These are phyloP conservation scores for Eleginops maclovinus DNA, from an alignment of 2,113 vertebrate genomes.

Conservation along the genomic window DNA sequence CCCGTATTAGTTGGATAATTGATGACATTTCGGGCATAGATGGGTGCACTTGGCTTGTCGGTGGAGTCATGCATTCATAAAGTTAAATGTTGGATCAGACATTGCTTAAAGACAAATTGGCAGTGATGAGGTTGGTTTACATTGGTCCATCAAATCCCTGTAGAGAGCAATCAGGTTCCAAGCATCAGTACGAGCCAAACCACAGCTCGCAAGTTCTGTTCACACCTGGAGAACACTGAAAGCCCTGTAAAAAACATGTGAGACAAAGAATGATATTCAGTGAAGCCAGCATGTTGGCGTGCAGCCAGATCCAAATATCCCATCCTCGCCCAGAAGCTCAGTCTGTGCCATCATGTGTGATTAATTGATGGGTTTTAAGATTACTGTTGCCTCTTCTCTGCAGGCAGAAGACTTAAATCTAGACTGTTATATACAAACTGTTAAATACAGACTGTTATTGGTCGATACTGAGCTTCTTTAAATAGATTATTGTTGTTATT, in stretches of 20 bases:
- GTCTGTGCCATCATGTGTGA: conserved; percentile 5
- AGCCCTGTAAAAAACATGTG: not conserved
- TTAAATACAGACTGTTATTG: not conserved
- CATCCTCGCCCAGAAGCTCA: not conserved
- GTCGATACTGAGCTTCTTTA: too few species aligned
- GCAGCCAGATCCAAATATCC: conserved; percentile 5
- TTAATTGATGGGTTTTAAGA: not conserved
- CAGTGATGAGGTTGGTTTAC: not conserved
- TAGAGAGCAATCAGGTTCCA: not conserved
- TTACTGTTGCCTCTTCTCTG: not conserved
- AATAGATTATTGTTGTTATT: not conserved
- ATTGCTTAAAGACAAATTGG: not conserved
- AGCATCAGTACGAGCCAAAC: not conserved
- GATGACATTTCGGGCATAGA: too few species aligned
- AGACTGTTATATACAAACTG: too few species aligned
- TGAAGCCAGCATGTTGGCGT: not conserved
- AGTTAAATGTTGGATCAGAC: not conserved
- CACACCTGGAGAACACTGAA: not conserved
- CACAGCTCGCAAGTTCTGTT: not conserved
- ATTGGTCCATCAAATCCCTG: not conserved
- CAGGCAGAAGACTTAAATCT: not conserved
- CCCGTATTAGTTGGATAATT: too few species aligned
- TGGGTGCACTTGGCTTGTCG: too few species aligned
- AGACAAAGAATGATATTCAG: not conserved
- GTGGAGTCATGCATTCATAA: too few species aligned